Base-by-base conservation (phyloP, 2,113 vertebrate species). In the Prunella himalayana region DNA sequence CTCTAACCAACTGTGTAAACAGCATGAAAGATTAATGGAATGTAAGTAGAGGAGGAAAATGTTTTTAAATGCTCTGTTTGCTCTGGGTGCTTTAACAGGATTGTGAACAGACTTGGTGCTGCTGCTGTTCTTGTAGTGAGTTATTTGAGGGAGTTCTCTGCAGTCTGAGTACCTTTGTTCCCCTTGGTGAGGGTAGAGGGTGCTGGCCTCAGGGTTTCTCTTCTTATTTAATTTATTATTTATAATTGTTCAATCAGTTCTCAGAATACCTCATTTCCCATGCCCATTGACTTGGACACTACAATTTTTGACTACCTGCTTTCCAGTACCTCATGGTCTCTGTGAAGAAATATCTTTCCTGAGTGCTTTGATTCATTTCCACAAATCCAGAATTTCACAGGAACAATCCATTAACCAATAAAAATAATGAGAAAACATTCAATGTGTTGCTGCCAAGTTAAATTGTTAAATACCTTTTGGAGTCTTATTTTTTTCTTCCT, bases 11-110 rank as follows among this genome's bases (percentile, higher is more conserved):
- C 81, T 89, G 81, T 89, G 84, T 81, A 92, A 96, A 76, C 2
- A 3, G 57, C 86, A 89, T 93, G 69, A 91, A 94, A 92, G 83
- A 95, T 95, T 92, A 78, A 95, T 94, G 90, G 65, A 19, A 37
- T 94, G 64, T 51, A 64, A 95, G 86, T 11, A 84, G 69, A 66
- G 86, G 77, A 92, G 91, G 77, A 56, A 88, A 31, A 86, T 59
- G 41, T 86, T 94, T 93, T 86, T 11, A 57, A 88, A 39, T 33
- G 66, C 79, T 87, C 47, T 92, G 83, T 94, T 95, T 89, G 35
- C 73, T 92, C 76, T 64, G 35, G 41, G 15, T 47, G 53, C 72
- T 96, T 96, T 82, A 95, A 61, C 73, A 53, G 60, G n/a, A 11
- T 70, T 78, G 76, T 49, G 57, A 69, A 37, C 73, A 59, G 68